phyloP scores from a whole-genome alignment of 2,888 invertebrate species.

The Tinea pellionella region DNA sequence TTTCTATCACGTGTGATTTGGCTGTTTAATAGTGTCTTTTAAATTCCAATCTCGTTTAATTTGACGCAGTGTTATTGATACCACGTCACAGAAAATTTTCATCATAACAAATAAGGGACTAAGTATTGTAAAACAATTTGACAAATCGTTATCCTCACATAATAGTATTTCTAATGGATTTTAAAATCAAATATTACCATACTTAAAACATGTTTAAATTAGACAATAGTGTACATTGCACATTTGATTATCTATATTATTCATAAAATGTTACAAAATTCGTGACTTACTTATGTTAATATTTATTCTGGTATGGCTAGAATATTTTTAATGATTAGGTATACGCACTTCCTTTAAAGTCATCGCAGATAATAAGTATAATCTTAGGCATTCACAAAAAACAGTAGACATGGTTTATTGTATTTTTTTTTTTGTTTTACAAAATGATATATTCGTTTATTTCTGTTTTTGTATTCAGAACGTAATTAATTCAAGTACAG shows the following conservation, averaged over 20 bases:
- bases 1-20: neutral
- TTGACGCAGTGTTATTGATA: neutral
- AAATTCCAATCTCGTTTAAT: neutral
- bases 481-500: neutral
- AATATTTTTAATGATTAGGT: neutral
- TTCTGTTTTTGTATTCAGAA: neutral
- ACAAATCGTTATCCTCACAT: neutral
- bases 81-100: neutral
- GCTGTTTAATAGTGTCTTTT: conserved; percentile 1
- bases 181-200: neutral
- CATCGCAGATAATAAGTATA: neutral
- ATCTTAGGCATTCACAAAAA: neutral
- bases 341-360: neutral
- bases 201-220: neutral
- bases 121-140: neutral
- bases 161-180: neutral
- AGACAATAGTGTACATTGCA: neutral
- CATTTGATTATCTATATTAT: neutral
- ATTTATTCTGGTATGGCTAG: neutral
- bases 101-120: neutral
- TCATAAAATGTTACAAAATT: neutral
- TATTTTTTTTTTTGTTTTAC: neutral
- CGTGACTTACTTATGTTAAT: neutral
- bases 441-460: neutral
- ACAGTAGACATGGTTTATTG: neutral